Evolutionary conservation across 2,797 vertebrate genomes (phyloP), one percentile per base, ranked within the genome.

Genomic region (Chaenodraco wilsoni): DNA sequence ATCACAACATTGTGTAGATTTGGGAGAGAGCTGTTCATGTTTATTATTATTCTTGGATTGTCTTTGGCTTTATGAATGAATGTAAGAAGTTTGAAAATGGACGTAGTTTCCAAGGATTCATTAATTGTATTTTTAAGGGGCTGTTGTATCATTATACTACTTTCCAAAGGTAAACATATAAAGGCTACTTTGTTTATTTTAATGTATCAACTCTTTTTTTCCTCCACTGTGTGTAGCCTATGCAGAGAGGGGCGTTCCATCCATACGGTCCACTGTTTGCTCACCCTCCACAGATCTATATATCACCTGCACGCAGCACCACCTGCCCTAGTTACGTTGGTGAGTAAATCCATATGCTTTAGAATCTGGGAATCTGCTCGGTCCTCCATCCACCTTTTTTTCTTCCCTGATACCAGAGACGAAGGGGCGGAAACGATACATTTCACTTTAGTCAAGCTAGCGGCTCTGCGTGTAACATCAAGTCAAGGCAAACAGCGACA

Each of bases 371-470:
- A 43, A 60, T 4, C 41, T 49, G 27, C 9, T 1, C 52, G 23
- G 8, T 12, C 44, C 4, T 55, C 50, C 50, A 17, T 56, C 46
- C 16, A 31, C 33, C 65, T 72, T 14, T 3, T 41, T 19, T 45
- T 17, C 50, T 52, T 3, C 59, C 62, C 68, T 65, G 52, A 1
- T 15, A 44, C 51, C 82, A 87, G 82, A 85, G 89, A 86, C 90
- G 76, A 74, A 89, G 88, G 89, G 89, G 91, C 90, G 89, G 90
- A 88, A 83, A 83, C 86, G 78, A 68, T 48, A 72, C 77, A 68
- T 76, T 71, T 75, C 27, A n/a, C 40, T 64, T 76, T 78, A 54
- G 65, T 60, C 70, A 45, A 79, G 70, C 86, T 84, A 60, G 60
- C 55, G 77, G 77, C 52, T 70, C 57, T 27, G 50, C 33, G 21